Base-by-base conservation (phyloP, 37 sponge, comb jelly and placozoan species). In the Ephydatia muelleri region DNA sequence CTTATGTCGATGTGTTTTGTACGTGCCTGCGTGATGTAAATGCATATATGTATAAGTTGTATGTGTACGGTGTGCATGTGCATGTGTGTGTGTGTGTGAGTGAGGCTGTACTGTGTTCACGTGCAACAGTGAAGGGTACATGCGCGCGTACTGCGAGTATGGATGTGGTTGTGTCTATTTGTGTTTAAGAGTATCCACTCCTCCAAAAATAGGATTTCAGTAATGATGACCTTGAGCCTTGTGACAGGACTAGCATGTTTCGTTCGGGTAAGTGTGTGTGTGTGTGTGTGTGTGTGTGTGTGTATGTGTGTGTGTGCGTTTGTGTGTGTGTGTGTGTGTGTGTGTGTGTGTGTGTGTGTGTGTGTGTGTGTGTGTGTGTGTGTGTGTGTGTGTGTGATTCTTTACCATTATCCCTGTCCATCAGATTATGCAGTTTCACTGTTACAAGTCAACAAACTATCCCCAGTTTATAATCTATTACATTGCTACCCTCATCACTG, bases 401-500 rank as follows among this genome's bases (percentile, higher is more conserved):
- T 14, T 57, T 13, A 1, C 57, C 19, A 11, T 43, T 43, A 4
- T 43, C 47, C 4, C 8, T 57, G 19, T 19, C 16, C 19, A 57
- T 14, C 78, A 93, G 93, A 67, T 85, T 9, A 47, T 93, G 71
- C 93, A 93, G 68, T 85, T 67, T 43, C 93, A 93, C 75, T 81
- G 75, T 43, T 81, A 85, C 70, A 77, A 72, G n/a, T 57, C 85
- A 67, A 85, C 47, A 68, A 85, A 80, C 80, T 88, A 89, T 67
- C 81, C 81, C 28, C 93, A 93, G 22, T 93, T 86, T 38, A 14
- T 73, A 31, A 74, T 93, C 64, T 82, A 80, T 72, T 93, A 93
- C 76, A 83, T 75, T 25, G 82, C 81, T n/a, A 4, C 77, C 9
- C 43, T 90, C 25, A 43, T 90, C 11, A 73, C 78, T 38, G 28